Conservation (phyloP, 2,888 invertebrate genomes). For the Stomorhina lunata region DNA sequence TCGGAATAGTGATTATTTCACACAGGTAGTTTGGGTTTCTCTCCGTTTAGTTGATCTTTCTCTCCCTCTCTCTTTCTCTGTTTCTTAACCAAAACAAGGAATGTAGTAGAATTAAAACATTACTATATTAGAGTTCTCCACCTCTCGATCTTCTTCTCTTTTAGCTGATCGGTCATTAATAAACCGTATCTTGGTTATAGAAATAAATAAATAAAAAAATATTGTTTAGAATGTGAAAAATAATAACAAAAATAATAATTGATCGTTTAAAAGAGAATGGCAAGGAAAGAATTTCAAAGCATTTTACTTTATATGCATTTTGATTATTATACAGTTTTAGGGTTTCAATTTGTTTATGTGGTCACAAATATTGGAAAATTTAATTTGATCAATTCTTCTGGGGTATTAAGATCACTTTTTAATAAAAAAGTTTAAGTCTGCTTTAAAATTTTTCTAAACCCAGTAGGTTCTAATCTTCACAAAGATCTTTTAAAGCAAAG, state of each 20-base stretch:
- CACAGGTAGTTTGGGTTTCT: constrained; percentile 22
- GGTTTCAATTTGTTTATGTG: background rate
- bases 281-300: constrained; percentile 43
- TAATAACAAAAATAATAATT: constrained; percentile 78
- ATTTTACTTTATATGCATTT: background rate
- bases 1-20: constrained; percentile 15
- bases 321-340: constrained; percentile 7
- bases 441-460: too few relatives aligned
- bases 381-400: too few relatives aligned
- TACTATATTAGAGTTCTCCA: too few relatives aligned
- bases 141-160: constrained; percentile 33
- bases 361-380: too few relatives aligned
- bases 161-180: background rate
- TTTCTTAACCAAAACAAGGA: background rate
- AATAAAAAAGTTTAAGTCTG: too few relatives aligned
- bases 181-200: background rate
- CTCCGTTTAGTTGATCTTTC: background rate
- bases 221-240: constrained; percentile 78
- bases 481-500: too few relatives aligned
- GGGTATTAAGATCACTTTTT: too few relatives aligned
- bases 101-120: constrained; percentile 53
- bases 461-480: too few relatives aligned
- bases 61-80: background rate
- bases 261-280: constrained; percentile 70
- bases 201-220: constrained; percentile 57